Conservation (phyloP, 1,140 invertebrate genomes). For the Adoxophyes honmai region DNA sequence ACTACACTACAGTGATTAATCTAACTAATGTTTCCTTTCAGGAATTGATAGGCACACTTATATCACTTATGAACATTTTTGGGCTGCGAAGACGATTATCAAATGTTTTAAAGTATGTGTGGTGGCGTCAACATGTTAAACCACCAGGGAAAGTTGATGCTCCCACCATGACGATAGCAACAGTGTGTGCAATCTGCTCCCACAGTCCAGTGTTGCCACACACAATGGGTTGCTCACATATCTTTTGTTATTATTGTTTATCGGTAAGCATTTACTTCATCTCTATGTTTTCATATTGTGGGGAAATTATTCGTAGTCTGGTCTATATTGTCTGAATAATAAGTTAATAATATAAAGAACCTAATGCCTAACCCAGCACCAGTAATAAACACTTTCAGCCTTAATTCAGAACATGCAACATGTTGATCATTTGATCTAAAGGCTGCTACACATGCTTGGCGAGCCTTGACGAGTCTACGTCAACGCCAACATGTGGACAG, state of each 20-base stretch:
- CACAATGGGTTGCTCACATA: conserved; percentile 80
- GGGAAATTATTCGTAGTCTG: too few relatives aligned
- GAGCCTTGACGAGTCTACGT: too few relatives aligned
- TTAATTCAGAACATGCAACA: too few relatives aligned
- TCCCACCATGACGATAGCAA: conserved; percentile 60
- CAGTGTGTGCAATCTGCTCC: conserved; percentile 77
- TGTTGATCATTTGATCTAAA: too few relatives aligned
- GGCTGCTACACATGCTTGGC: too few relatives aligned
- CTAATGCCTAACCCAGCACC: too few relatives aligned
- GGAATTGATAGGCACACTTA: conserved; percentile 79
- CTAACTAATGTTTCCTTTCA: conserved; percentile 39
- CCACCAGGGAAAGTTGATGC: conserved; percentile 1
- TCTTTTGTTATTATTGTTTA: conserved; percentile 82
- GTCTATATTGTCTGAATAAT: too few relatives aligned
- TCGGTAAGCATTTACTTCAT: conserved; percentile 67
- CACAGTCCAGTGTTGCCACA: conserved; percentile 79
- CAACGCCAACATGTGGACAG: too few relatives aligned
- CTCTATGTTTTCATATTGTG: too few relatives aligned
- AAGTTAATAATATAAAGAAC: too few relatives aligned
- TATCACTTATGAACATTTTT: conserved; percentile 80
- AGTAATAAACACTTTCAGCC: too few relatives aligned
- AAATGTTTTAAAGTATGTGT: conserved; percentile 60
- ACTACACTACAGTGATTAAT: background rate
- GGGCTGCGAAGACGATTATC: conserved; percentile 66
- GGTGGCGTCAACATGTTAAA: conserved; percentile 47